Evolutionary conservation across 2,113 vertebrate species (phyloP), one percentile per base, ranked within the genome.

Genomic region (Rhinolophus ferrumequinum): DNA sequence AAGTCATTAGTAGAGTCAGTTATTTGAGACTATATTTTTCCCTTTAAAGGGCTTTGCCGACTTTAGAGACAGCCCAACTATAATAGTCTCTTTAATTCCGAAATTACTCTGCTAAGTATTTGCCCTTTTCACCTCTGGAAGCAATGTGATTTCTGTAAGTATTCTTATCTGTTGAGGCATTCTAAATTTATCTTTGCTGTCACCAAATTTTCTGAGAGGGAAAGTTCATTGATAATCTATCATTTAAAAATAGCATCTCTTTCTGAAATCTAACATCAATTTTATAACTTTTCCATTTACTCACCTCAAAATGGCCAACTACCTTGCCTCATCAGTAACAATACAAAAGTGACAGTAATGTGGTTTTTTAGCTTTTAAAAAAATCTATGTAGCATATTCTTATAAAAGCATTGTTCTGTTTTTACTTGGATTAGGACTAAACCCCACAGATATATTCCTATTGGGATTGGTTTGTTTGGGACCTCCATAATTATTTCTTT

Each of bases 111-210:
- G 66, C 66, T 66, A 33, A 67, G 6, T 38, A 38, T 91, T 94
- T 95, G 47, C 30, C 81, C 92, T 64, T 95, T 86, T 89, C 19
- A 76, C 52, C 56, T 75, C 38, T 66, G 66, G 85, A 69, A 62
- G 86, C 13, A 70, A 56, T 33, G 30, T 70, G 38, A 79, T 87
- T 89, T 89, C 14, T 79, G 2, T 56, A 79, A 64, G 58, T 77
- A 52, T 56, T 83, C 58, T 89, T 50, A 66, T 88, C 50, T 67
- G 1, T 35, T n/a, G 72, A 86, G 8, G 19, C 30, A 84, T 90
- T 94, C 72, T 75, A 60, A 89, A 82, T 90, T 94, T 96, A 87
- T 83, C 86, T 83, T 93, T 83, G n/a, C 77, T 88, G 41, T 91
- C 60, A 80, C 38, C 12, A 66, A n/a, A 35, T 95, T 92, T 95